phyloP scores from a whole-genome alignment of 2,113 vertebrate species.

The Panthera uncia region DNA sequence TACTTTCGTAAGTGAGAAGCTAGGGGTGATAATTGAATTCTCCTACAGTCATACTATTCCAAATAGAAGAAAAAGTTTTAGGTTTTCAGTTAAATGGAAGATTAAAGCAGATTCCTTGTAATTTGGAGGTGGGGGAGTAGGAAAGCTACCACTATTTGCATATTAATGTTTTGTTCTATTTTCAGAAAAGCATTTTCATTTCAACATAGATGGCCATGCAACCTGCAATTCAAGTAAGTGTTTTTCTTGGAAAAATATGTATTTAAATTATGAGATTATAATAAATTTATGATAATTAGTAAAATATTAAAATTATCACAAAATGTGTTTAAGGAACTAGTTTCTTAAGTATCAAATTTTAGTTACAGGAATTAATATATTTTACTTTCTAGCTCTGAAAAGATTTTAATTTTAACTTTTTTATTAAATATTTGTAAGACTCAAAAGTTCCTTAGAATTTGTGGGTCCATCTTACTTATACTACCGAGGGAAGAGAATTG shows the following conservation, averaged over 20 bases:
- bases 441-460: background rate
- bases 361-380: background rate
- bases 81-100: background rate
- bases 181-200: slow-evolving; percentile 68
- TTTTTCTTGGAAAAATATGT: background rate
- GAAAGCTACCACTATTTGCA: background rate
- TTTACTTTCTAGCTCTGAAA: slow-evolving; percentile 43
- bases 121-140: background rate
- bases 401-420: slow-evolving; percentile 45
- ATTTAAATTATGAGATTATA: slow-evolving; percentile 1
- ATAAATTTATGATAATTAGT: slow-evolving; percentile 1
- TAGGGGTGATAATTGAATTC: background rate
- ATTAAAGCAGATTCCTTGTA: background rate
- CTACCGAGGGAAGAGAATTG: background rate
- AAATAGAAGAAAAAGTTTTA: background rate
- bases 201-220: slow-evolving; percentile 82
- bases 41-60: background rate
- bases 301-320: background rate
- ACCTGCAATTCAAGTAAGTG: slow-evolving; percentile 86
- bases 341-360: slow-evolving; percentile 47
- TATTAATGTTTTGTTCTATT: slow-evolving; percentile 67
- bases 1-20: background rate
- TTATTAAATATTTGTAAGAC: slow-evolving; percentile 8
- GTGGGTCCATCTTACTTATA: background rate
- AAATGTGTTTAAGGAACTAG: background rate